Conservation (phyloP, 2,888 invertebrate species). For the Agriopis marginaria region DNA sequence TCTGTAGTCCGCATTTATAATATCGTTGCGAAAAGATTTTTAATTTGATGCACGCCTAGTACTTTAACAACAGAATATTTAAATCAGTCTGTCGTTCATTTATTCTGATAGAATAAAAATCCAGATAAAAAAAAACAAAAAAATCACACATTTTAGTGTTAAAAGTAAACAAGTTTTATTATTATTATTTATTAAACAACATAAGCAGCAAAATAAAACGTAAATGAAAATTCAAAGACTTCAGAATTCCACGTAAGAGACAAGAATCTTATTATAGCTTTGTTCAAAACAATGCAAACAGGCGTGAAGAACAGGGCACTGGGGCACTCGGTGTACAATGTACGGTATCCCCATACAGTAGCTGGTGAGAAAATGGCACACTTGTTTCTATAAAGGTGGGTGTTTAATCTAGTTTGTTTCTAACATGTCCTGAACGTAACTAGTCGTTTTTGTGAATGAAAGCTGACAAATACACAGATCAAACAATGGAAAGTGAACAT, state of each 20-base stretch:
- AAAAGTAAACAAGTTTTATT: slow-evolving; percentile 14
- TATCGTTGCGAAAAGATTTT: slow-evolving; percentile 51
- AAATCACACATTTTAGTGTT: no score
- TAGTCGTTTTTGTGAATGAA: no score
- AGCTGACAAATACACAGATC: no score
- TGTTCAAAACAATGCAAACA: slow-evolving; percentile 25
- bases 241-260: slow-evolving; percentile 15
- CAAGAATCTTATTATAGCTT: slow-evolving; percentile 19
- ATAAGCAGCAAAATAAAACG: slow-evolving; percentile 16
- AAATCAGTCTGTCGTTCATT: no score
- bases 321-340: slow-evolving; percentile 2
- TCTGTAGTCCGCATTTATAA: slow-evolving; percentile 47
- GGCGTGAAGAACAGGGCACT: slow-evolving; percentile 16
- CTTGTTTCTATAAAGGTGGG: neutral
- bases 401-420: neutral
- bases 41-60: slow-evolving; percentile 48
- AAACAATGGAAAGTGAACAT: no score
- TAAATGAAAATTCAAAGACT: slow-evolving; percentile 23
- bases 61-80: slow-evolving; percentile 39
- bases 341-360: neutral
- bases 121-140: no score
- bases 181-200: no score
- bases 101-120: no score
- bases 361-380: slow-evolving; percentile 7
- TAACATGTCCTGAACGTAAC: neutral